Evolutionary conservation across 1,140 invertebrate genomes (phyloP), one percentile per base, ranked within the genome.

Genomic region (Penaeus japonicus): DNA sequence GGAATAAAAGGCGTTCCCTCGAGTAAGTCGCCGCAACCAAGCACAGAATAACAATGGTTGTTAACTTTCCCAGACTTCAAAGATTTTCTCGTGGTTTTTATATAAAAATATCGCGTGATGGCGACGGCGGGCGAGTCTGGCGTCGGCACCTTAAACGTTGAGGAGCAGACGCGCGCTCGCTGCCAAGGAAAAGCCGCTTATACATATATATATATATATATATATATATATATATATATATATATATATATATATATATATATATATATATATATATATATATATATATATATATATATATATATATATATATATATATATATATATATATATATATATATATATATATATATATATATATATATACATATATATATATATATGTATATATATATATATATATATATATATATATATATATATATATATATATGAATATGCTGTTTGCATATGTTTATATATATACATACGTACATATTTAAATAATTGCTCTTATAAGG

Each of bases 171-270:
- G n/a, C n/a, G n/a, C n/a, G n/a, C n/a, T n/a, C n/a, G n/a, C n/a
- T n/a, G n/a, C n/a, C n/a, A n/a, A n/a, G n/a, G n/a, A n/a, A n/a
- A n/a, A n/a, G n/a, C n/a, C n/a, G n/a, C n/a, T n/a, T n/a, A n/a
- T n/a, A n/a, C n/a, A n/a, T n/a, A n/a, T 27, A 24, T 27, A 24
- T 27, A 24, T n/a, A 24, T 70, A 70, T 27, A 70, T 27, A 24
- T 70, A 70, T 70, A 70, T 70, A 70, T 70, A n/a, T 70, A 70
- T 70, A 70, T 70, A n/a, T 70, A n/a, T 70, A n/a, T 70, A n/a
- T 70, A n/a, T 70, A n/a, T 70, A n/a, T 70, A n/a, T 70, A n/a
- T 70, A n/a, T 70, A 70, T 70, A 70, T 22, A 70, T n/a, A 70
- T 70, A 70, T 70, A 70, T 70, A 70, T 70, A 70, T 70, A 70